These are phyloP conservation scores for Stegostoma tigrinum DNA, from an alignment of 2,113 vertebrate species.

Conservation along the genomic window DNA sequence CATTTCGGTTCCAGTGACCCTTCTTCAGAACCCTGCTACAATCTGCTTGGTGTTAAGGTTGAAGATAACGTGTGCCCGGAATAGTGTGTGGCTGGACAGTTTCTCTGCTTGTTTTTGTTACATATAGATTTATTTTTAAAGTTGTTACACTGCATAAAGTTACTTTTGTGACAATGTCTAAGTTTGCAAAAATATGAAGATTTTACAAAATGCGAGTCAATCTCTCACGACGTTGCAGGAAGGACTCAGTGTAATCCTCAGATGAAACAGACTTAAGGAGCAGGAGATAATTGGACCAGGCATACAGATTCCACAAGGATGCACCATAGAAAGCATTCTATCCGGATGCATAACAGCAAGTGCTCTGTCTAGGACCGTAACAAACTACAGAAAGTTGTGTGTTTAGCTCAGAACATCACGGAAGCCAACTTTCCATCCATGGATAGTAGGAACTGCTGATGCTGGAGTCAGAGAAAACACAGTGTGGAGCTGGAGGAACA, in stretches of 20 bases:
- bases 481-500: too few relatives aligned
- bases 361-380: too few relatives aligned
- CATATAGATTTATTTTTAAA: background rate
- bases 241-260: background rate
- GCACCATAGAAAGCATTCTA: too few relatives aligned
- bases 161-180: background rate
- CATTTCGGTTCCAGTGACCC: too few relatives aligned
- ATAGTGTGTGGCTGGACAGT: background rate
- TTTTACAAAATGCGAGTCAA: background rate
- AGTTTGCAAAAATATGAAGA: background rate
- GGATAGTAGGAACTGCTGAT: too few relatives aligned
- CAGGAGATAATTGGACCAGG: background rate
- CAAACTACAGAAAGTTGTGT: too few relatives aligned
- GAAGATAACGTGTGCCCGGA: background rate
- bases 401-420: too few relatives aligned
- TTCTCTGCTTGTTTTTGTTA: background rate
- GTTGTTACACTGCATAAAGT: background rate
- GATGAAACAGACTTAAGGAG: background rate
- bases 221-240: background rate
- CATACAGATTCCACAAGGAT: too few relatives aligned
- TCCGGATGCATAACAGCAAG: too few relatives aligned
- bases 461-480: too few relatives aligned
- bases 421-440: too few relatives aligned
- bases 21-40: background rate
- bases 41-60: background rate